These are phyloP conservation scores for Atrichornis clamosus DNA, from an alignment of 2,113 vertebrate species.

Conservation along the genomic window DNA sequence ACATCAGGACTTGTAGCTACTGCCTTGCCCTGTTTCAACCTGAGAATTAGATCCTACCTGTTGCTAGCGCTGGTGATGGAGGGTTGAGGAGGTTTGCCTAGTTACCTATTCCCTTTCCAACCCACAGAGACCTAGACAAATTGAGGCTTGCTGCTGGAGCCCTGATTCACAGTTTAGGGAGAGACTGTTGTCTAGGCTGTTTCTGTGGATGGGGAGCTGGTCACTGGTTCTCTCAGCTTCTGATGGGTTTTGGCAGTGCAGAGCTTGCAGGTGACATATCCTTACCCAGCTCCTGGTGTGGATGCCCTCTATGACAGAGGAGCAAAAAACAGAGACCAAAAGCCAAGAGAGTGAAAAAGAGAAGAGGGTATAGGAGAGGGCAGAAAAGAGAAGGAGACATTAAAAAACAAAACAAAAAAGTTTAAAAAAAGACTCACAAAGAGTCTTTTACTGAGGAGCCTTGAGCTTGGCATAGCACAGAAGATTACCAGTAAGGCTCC, in stretches of 20 bases:
- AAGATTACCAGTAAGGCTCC: not conserved
- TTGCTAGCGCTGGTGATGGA: not conserved
- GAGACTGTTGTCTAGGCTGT: not conserved
- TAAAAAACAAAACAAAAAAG: not conserved
- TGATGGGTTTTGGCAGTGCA: not conserved
- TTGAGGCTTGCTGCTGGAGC: not conserved
- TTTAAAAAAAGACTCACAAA: slow-evolving; percentile 8
- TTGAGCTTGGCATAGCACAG: not conserved
- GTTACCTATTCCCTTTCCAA: not conserved
- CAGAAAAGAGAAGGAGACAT: not conserved
- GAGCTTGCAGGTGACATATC: not conserved
- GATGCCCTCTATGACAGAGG: not conserved
- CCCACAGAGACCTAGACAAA: not conserved
- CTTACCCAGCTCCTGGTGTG: not conserved
- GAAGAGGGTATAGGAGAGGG: not conserved
- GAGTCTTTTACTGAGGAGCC: not conserved
- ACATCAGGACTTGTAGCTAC: not conserved
- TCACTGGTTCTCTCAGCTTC: not conserved
- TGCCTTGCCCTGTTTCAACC: not conserved
- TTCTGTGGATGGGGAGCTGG: not conserved
- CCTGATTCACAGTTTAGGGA: not conserved
- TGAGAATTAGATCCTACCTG: not conserved
- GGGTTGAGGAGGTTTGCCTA: not conserved
- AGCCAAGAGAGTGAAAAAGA: not conserved
- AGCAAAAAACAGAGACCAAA: not conserved